Base-by-base conservation (phyloP, 2,888 invertebrate genomes). In the Oscheius sp. region DNA sequence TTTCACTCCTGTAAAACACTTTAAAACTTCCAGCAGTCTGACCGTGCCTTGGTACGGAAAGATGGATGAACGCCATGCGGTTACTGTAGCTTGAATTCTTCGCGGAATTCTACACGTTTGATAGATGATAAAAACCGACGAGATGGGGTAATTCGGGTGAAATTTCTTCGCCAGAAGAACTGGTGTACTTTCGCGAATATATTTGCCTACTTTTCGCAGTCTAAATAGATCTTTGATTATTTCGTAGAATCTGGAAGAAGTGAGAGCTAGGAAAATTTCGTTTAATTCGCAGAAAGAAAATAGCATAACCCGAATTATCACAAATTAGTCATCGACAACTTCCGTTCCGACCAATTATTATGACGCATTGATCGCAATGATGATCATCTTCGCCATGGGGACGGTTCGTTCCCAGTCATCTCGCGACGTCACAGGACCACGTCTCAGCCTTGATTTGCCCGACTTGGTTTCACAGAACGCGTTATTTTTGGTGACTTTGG, bases 1-100 rank as follows among this genome's bases (percentile, higher is more conserved):
- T 55, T 55, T 55, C 55, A 34, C 55, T 55, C 33, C 25, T 55
- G 33, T 55, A 20, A 34, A 34, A 55, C 17, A 6, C 10, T 55
- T 34, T 8, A 15, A 15, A 52, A 27, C 23, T 27, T 52, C 52
- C 52, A 12, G 27, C n/a, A 34, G 37, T 20, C 33, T 17, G 55
- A 34, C 55, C 17, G 55, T 55, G 55, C 55, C 48, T 34, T 34
- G 55, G 55, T 55, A 55, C 55, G 55, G 55, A 55, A 55, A 55
- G 55, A 55, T 55, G 33, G 55, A 55, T 55, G 17, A 34, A 8
- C 27, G 52, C 34, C 55, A 55, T 34, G 55, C 34, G 55, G 55
- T 33, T 55, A 55, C 55, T 55, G 55, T 55, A 55, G 53, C 27
- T 31, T 31, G 42, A 42, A 42, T 4, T n/a, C 4, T 55, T 12